These are phyloP conservation scores for Callorhinus ursinus DNA, from an alignment of 2,113 vertebrate species.

Conservation along the genomic window DNA sequence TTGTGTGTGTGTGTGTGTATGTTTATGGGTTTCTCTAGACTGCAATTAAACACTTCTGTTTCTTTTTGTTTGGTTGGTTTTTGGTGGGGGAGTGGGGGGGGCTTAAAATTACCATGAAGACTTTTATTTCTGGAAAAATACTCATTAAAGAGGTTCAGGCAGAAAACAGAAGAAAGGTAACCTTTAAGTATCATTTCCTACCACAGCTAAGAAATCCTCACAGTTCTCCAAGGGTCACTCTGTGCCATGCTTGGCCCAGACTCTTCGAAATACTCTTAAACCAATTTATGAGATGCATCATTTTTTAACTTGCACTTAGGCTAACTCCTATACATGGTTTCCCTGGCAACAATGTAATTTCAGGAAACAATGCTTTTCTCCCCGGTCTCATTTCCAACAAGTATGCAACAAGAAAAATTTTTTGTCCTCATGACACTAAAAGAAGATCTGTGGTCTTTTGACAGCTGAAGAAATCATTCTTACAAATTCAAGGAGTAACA, in stretches of 20 bases:
- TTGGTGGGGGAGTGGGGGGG: not conserved
- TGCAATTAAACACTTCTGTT: not conserved
- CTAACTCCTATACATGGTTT: constrained; percentile 86
- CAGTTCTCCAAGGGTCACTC: constrained; percentile 71
- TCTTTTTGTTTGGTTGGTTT: not conserved
- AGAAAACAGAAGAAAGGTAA: constrained; percentile 78
- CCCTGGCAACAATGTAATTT: constrained; percentile 87
- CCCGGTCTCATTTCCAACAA: constrained; percentile 80
- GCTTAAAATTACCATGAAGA: constrained; percentile 19
- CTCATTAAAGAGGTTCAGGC: constrained; percentile 59
- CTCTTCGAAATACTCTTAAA: constrained; percentile 78
- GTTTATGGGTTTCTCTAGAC: constrained; percentile 8
- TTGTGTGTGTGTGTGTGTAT: not conserved
- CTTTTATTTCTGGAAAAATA: constrained; percentile 57
- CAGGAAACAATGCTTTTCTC: constrained; percentile 87
- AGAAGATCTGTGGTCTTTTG: constrained; percentile 82
- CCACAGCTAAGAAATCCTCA: constrained; percentile 77
- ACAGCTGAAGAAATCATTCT: constrained; percentile 77
- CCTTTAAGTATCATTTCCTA: constrained; percentile 79
- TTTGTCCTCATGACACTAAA: constrained; percentile 81
- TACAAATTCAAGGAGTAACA: constrained; percentile 39
- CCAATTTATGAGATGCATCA: constrained; percentile 80
- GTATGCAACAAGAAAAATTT: constrained; percentile 80
- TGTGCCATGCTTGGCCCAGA: constrained; percentile 34
- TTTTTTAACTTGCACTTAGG: constrained; percentile 86